Conservation (phyloP, 2,888 invertebrate genomes). For the Trimorus sp. region DNA sequence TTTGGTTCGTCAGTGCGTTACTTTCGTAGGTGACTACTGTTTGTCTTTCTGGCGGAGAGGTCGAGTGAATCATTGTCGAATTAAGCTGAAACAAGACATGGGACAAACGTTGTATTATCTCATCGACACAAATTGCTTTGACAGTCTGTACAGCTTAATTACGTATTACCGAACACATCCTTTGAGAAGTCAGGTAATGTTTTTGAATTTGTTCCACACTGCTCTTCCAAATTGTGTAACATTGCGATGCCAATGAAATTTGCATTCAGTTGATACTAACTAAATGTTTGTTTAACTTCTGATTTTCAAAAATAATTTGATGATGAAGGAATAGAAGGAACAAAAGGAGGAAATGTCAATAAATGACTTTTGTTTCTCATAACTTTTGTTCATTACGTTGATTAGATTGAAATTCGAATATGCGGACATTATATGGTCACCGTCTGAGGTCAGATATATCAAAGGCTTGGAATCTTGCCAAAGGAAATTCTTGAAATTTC, state of each 20-base stretch:
- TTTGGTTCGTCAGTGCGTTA: slow-evolving; percentile 95
- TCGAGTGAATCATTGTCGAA: slow-evolving; percentile 95
- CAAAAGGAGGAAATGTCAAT: background rate
- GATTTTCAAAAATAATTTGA: slow-evolving; percentile 45
- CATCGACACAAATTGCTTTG: slow-evolving; percentile 93
- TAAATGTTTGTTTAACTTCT: background rate
- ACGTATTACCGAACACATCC: slow-evolving; percentile 94
- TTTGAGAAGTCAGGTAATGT: slow-evolving; percentile 88
- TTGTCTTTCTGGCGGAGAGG: slow-evolving; percentile 96
- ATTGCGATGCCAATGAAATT: too few relatives aligned
- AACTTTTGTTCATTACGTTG: too few relatives aligned
- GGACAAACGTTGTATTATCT: slow-evolving; percentile 95
- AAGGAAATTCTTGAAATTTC: too few relatives aligned
- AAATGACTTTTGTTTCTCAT: background rate
- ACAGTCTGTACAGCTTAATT: slow-evolving; percentile 95
- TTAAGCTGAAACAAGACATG: slow-evolving; percentile 93
- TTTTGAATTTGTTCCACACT: too few relatives aligned
- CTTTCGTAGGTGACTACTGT: slow-evolving; percentile 97
- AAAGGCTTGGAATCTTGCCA: too few relatives aligned
- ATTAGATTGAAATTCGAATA: too few relatives aligned
- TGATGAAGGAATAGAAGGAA: slow-evolving; percentile 3
- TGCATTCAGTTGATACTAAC: too few relatives aligned
- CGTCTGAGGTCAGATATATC: too few relatives aligned
- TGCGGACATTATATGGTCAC: too few relatives aligned
- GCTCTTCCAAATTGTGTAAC: too few relatives aligned